A percentile compares a stretch with the other conserved stretches of the same genome.
Evolutionary conservation across 1,140 invertebrate genomes (phyloP).

Genomic region (Diploscapter pachys): DNA sequence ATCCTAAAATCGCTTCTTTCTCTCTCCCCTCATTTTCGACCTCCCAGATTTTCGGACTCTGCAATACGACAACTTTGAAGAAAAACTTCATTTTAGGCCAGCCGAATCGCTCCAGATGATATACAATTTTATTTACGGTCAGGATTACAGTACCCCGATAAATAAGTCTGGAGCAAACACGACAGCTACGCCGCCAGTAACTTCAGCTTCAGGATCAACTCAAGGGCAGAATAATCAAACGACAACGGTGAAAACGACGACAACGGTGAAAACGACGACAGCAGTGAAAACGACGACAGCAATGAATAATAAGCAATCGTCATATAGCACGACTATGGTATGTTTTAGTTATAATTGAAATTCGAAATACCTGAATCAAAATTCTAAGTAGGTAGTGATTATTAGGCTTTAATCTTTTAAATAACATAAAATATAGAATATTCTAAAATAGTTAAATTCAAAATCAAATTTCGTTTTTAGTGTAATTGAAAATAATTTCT

Average conservation of each 20-base stretch:
- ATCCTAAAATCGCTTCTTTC: neutral
- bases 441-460: too few relatives aligned
- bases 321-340: too few relatives aligned
- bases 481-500: too few relatives aligned
- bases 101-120: constrained; percentile 22
- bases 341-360: too few relatives aligned
- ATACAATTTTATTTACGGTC: constrained; percentile 19
- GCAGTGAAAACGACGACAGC: neutral
- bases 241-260: neutral
- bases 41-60: neutral
- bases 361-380: too few relatives aligned
- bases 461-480: too few relatives aligned
- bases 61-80: neutral
- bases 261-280: neutral
- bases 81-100: neutral
- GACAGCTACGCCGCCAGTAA: neutral
- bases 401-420: too few relatives aligned
- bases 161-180: neutral
- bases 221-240: neutral
- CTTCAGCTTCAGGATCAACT: neutral
- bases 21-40: neutral
- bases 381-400: too few relatives aligned
- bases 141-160: constrained; percentile 4
- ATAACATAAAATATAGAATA: too few relatives aligned
- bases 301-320: too few relatives aligned